Conservation (phyloP, 2,888 invertebrate species). For the Drosophila barbarae region DNA sequence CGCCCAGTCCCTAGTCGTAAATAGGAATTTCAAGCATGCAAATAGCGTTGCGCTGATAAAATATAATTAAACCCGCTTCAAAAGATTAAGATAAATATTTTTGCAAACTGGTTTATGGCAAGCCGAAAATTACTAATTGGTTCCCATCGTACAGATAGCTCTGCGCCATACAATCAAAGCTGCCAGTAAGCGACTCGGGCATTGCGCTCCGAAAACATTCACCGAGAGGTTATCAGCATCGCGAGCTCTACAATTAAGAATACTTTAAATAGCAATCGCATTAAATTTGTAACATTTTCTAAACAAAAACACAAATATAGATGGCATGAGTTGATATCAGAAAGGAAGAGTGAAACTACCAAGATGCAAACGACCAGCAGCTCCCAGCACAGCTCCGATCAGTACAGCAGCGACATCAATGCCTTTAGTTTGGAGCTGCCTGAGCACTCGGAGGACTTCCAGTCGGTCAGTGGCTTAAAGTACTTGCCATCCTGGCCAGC, state of each 20-base stretch:
- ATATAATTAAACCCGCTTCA: conserved; percentile 5
- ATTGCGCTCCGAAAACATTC: background rate
- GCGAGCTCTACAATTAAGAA: background rate
- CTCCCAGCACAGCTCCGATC: conserved; percentile 65
- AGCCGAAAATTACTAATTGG: conserved; percentile 16
- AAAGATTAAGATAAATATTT: background rate
- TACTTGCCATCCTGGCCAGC: conserved; percentile 85
- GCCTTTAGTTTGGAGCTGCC: conserved; percentile 74
- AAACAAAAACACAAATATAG: background rate
- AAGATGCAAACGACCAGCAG: conserved; percentile 34
- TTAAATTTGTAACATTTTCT: background rate
- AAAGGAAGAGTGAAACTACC: background rate
- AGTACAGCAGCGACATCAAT: conserved; percentile 77
- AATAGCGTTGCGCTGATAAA: conserved; percentile 4
- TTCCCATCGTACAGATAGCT: conserved; percentile 11
- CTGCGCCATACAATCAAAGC: conserved; percentile 1
- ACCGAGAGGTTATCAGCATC: conserved; percentile 41
- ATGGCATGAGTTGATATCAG: conserved; percentile 15
- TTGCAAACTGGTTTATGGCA: conserved; percentile 34
- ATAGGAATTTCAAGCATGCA: conserved; percentile 14
- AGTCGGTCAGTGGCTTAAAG: conserved; percentile 81
- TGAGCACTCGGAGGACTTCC: conserved; percentile 81
- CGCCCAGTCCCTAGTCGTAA: conserved; percentile 4
- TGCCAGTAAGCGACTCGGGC: background rate
- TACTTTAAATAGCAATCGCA: background rate